Evolutionary conservation across 2,113 vertebrate genomes (phyloP).

Genomic region (Casuarius casuarius): DNA sequence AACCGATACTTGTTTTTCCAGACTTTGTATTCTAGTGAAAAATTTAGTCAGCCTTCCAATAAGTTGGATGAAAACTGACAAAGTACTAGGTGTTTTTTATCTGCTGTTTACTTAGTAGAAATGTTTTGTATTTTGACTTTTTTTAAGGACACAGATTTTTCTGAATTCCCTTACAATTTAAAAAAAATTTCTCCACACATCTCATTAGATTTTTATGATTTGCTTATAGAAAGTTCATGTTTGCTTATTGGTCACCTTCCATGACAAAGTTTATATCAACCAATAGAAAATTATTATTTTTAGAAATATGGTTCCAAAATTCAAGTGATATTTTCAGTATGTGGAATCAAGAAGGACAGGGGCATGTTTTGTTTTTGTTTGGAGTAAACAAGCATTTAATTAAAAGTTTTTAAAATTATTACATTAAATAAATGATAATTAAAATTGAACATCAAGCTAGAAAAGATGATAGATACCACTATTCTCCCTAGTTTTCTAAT

Average conservation of each 20-base stretch:
- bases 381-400: background rate
- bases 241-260: background rate
- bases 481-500: background rate
- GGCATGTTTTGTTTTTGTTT: background rate
- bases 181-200: background rate
- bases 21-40: background rate
- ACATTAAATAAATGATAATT: slow-evolving; percentile 14
- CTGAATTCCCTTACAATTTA: background rate
- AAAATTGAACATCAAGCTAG: background rate
- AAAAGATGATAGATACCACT: background rate
- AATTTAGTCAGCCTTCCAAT: background rate
- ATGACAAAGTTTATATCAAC: background rate
- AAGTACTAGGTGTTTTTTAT: background rate
- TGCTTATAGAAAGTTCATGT: background rate
- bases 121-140: background rate
- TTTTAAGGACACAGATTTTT: background rate
- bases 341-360: background rate
- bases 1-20: background rate
- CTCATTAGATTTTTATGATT: background rate
- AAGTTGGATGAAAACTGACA: background rate
- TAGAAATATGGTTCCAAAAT: background rate
- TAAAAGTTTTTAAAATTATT: background rate
- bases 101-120: background rate
- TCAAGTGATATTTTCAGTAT: background rate
- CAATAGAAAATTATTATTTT: background rate